Conservation (phyloP, 2,888 invertebrate genomes). For the Hyposoter didymator region DNA sequence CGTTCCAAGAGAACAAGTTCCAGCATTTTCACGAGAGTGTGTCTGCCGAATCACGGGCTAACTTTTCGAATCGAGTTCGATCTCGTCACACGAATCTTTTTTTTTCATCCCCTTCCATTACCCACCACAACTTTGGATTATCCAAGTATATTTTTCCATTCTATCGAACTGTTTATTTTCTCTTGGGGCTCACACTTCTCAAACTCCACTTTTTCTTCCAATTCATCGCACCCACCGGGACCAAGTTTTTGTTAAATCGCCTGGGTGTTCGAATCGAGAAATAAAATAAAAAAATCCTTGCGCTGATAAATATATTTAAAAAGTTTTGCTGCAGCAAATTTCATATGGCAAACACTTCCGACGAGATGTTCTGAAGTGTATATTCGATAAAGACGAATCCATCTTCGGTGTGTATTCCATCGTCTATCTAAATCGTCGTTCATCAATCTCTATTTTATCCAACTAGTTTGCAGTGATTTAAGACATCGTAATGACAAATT, state of each 20-base stretch:
- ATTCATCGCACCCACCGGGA: neutral
- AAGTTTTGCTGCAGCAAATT: slow-evolving; percentile 16
- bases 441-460: slow-evolving; percentile 9
- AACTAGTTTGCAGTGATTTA: slow-evolving; percentile 40
- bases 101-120: slow-evolving; percentile 2
- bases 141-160: slow-evolving; percentile 21
- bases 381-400: slow-evolving; percentile 8
- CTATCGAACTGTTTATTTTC: slow-evolving; percentile 19
- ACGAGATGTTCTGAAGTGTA: slow-evolving; percentile 25
- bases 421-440: slow-evolving; percentile 12
- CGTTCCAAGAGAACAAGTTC: slow-evolving; percentile 24
- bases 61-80: slow-evolving; percentile 57
- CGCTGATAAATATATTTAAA: neutral
- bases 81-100: slow-evolving; percentile 27
- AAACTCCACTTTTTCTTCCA: neutral
- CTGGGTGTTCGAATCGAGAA: neutral
- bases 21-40: slow-evolving; percentile 27
- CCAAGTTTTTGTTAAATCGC: slow-evolving; percentile 29
- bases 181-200: slow-evolving; percentile 8
- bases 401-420: slow-evolving; percentile 20
- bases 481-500: neutral
- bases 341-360: slow-evolving; percentile 18
- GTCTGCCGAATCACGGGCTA: slow-evolving; percentile 14
- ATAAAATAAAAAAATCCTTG: neutral
- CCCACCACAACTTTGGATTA: slow-evolving; percentile 22